Base-by-base conservation (phyloP, 2,888 invertebrate species). In the Dascillus cervinus region DNA sequence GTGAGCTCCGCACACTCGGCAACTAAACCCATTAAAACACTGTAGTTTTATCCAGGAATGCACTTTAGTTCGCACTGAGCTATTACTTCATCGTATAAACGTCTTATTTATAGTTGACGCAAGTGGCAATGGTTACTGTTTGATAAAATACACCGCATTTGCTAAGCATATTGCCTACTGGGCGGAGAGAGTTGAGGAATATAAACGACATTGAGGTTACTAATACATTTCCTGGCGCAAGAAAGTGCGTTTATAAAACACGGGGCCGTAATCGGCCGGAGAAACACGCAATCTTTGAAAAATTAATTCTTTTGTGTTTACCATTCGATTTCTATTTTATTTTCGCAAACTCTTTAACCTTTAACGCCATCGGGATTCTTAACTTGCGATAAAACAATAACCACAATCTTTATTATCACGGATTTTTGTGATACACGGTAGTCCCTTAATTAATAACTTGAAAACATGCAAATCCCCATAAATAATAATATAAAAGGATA, bases 1-100 rank as follows among this genome's bases (percentile, higher is more conserved):
- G 34, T 32, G 35, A 31, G 43, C 32, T 34, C 31, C 20, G 35
- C 29, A 35, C 43, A 40, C 40, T 35, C 39, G 37, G 32, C 39
- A 34, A 29, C 37, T 37, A 43, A 43, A 39, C 31, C 17, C 26
- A 29, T 11, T 33, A 40, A 43, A 43, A 36, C 25, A 17, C 37
- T 19, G 17, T 14, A 10, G 14, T 25, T 22, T 27, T 12, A 24
- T 30, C 22, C 17, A 22, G 30, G 30, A 35, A 38, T 28, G 30
- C 27, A 29, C 30, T 29, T 29, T 30, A 26, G 21, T 29, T 34
- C 22, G 31, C 22, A 25, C n/a, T n/a, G 14, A 23, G 11, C 31
- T 19, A 17, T 31, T 32, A 32, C 29, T 35, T 35, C 30, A 32
- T 15, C 17, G 14, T 27, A 32, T 30, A 35, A 39, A 39, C 23